phyloP scores from a whole-genome alignment of 2,113 vertebrate genomes.

The Alethe castanea region DNA sequence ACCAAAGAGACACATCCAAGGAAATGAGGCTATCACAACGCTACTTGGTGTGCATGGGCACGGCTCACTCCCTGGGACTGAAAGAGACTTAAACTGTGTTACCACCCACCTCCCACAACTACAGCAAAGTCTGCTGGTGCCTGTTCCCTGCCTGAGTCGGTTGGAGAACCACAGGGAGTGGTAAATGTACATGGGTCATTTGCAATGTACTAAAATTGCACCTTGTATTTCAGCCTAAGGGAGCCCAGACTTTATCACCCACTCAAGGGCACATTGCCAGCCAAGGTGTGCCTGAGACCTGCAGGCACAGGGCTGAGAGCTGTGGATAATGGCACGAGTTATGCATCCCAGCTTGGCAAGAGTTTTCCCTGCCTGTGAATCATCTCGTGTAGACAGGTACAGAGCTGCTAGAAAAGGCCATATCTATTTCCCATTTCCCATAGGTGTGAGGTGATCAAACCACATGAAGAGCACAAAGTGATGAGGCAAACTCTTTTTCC shows the following conservation, averaged over 20 bases:
- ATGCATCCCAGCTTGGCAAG: neutral
- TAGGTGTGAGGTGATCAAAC: neutral
- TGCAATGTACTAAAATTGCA: neutral
- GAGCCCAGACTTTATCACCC: neutral
- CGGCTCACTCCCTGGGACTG: neutral
- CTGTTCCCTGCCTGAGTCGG: neutral
- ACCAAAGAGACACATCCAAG: neutral
- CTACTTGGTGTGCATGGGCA: neutral
- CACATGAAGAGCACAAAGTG: neutral
- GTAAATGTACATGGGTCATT: neutral
- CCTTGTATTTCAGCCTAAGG: neutral
- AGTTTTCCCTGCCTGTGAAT: neutral
- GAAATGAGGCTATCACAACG: neutral
- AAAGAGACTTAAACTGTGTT: neutral
- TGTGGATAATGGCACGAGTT: neutral
- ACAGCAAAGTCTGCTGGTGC: neutral
- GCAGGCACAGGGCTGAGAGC: neutral
- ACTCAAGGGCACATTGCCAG: neutral
- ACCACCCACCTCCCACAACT: neutral
- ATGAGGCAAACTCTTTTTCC: neutral
- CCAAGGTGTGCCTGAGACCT: neutral
- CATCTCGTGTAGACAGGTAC: neutral
- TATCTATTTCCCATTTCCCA: neutral
- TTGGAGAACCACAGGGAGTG: neutral
- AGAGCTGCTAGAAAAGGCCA: neutral